Base-by-base conservation (phyloP, 1,140 invertebrate species). In the Hyles vespertilio region DNA sequence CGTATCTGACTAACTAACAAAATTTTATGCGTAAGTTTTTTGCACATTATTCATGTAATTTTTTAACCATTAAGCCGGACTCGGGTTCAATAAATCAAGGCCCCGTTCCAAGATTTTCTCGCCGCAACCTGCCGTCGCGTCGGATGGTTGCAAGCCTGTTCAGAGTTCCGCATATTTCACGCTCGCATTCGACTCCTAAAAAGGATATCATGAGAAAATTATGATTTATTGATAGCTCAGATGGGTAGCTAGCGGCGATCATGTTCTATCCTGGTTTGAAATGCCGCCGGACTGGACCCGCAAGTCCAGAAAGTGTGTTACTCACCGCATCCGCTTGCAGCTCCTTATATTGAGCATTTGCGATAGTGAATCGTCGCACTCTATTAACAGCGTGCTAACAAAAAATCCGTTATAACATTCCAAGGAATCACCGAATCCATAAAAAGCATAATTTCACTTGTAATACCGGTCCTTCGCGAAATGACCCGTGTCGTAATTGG, bases 241-340 rank as follows among this genome's bases (percentile, higher is more conserved):
- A 40, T 59, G 51, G 45, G 3, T 48, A 33, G 56, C 46, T 65
- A 67, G 70, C 60, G 65, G 58, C 10, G 43, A 46, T 51, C 52
- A 12, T 48, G 47, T 57, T 49, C 51, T 54, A 62, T 65, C 63
- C 65, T 63, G 57, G 63, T 61, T 70, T 50, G 66, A 63, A 69
- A 73, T 70, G 70, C 62, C 49, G 63, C 59, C 59, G 9, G 62
- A 72, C 72, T 67, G 64, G 72, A 70, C 61, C 34, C 56, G 48
- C 61, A 11, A 40, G 60, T 61, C 40, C 9, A 53, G 46, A 52
- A 73, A 71, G 61, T 74, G 48, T 71, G 72, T 65, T 69, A 74
- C 44, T 51, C 48, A 53, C 48, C 51, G 56, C 54, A 71, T 74
- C 66, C 69, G 69, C 51, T 32, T 65, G 44, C 52, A 46, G 54